Conservation (phyloP, 2,888 invertebrate genomes). For the Dolichomitus sp. region DNA sequence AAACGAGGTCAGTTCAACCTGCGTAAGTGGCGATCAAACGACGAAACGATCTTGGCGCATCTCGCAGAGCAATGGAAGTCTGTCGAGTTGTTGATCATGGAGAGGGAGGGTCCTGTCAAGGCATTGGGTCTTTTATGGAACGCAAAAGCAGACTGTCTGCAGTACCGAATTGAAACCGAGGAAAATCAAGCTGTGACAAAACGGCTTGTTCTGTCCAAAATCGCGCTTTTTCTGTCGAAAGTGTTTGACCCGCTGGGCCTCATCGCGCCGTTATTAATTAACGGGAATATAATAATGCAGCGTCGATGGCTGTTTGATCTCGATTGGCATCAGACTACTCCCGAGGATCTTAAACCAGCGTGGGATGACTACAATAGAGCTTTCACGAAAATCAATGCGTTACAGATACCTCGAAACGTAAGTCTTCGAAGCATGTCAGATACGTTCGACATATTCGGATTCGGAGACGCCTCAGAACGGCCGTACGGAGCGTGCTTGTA, state of each 20-base stretch:
- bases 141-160: conserved; percentile 44
- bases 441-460: conserved; percentile 57
- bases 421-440: too few species aligned
- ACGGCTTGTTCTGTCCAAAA: conserved; percentile 52
- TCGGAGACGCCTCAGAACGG: conserved; percentile 69
- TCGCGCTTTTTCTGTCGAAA: too few species aligned
- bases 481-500: conserved; percentile 73
- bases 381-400: conserved; percentile 22
- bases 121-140: conserved; percentile 67
- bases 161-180: conserved; percentile 47
- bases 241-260: conserved; percentile 67
- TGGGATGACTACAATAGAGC: conserved; percentile 47
- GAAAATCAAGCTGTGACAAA: conserved; percentile 23
- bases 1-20: conserved; percentile 48
- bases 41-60: conserved; percentile 10
- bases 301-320: conserved; percentile 37
- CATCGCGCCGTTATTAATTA: conserved; percentile 57
- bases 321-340: conserved; percentile 52
- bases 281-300: conserved; percentile 65
- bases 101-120: conserved; percentile 57
- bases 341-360: background rate
- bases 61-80: conserved; percentile 9
- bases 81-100: conserved; percentile 47
- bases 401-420: conserved; percentile 51
- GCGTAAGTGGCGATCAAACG: conserved; percentile 62